Evolutionary conservation across 2,797 vertebrate genomes (phyloP), one percentile per base, ranked within the genome.

Genomic region (Lepilemur septentrionalis): DNA sequence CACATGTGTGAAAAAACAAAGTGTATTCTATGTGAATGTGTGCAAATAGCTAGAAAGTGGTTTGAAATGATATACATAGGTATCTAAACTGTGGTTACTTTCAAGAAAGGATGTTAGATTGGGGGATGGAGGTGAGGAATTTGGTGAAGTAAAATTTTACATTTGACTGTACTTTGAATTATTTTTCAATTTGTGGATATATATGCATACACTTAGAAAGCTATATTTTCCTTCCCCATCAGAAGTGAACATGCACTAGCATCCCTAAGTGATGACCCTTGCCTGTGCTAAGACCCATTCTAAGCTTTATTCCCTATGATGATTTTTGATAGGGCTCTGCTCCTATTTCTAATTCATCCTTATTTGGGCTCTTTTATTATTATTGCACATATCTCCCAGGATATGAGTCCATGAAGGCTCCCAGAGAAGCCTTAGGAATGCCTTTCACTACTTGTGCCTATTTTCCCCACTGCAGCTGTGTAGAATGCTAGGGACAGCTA

Each of bases 301-400:
- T 73, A 28, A 94, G 38, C 4, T 67, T 85, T 82, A 35, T 48
- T 91, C 32, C 46, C 10, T 70, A 5, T 32, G 25, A 18, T 63
- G 22, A 6, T 84, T 90, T 89, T 83, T 79, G 75, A 82, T 43
- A 65, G 48, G 3, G 20, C 92, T 91, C 67, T 65, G 8, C 20
- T 90, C 50, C 48, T 87, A 2, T 87, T 89, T 92, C 69, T 85
- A 82, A 89, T 38, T 93, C 43, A 78, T 84, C 35, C 78, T 84
- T 50, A 20, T 23, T 7, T 69, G 22, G 46, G 41, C 14, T 9
- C 14, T n/a, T 93, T 92, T 57, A 23, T 75, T 94, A 59, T 46
- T 84, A 25, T 48, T 48, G 48, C 46, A 23, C 7, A 28, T 1
- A 4, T 81, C 14, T 52, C n/a, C 48, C 22, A 70, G 32, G 43